These are phyloP conservation scores for Enteromius anoplus DNA, from an alignment of 2,797 vertebrate species.

Conservation along the genomic window DNA sequence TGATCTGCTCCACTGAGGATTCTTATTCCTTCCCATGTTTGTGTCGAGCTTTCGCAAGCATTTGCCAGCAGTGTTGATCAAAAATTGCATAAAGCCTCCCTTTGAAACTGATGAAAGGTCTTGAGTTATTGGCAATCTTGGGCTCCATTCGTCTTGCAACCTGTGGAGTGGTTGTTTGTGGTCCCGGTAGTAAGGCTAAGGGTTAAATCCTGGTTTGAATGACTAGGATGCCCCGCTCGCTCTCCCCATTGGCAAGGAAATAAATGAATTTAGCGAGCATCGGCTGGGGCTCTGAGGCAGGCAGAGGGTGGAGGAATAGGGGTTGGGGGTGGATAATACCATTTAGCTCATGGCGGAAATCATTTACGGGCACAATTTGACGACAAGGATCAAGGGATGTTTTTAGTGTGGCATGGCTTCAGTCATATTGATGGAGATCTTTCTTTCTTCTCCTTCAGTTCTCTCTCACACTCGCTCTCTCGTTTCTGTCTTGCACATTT, in stretches of 20 bases:
- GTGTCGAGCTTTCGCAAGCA: constrained; percentile 51
- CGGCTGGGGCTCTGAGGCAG: constrained; percentile 52
- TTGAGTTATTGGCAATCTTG: constrained; percentile 31
- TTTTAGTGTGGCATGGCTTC: constrained; percentile 74
- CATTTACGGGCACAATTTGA: constrained; percentile 80
- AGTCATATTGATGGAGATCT: constrained; percentile 74
- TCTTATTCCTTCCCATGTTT: constrained; percentile 48
- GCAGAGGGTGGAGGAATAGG: constrained; percentile 60
- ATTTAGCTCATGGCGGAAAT: constrained; percentile 79
- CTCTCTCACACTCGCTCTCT: constrained; percentile 24
- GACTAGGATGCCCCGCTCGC: constrained; percentile 55
- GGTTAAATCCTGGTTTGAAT: constrained; percentile 53
- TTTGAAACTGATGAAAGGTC: constrained; percentile 41
- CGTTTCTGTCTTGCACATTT: constrained; percentile 53
- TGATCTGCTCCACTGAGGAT: constrained; percentile 51
- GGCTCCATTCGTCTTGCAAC: constrained; percentile 35
- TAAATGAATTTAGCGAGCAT: constrained; percentile 67
- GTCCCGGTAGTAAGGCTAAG: constrained; percentile 19
- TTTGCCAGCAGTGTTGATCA: constrained; percentile 50
- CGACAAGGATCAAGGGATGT: constrained; percentile 79
- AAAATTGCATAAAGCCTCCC: constrained; percentile 44
- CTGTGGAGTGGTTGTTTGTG: constrained; percentile 31
- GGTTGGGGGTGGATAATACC: constrained; percentile 72
- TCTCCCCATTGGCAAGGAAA: constrained; percentile 66
- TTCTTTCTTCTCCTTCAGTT: constrained; percentile 37